phyloP scores from a whole-genome alignment of 1,140 invertebrate species.

The Hirudo medicinalis region DNA sequence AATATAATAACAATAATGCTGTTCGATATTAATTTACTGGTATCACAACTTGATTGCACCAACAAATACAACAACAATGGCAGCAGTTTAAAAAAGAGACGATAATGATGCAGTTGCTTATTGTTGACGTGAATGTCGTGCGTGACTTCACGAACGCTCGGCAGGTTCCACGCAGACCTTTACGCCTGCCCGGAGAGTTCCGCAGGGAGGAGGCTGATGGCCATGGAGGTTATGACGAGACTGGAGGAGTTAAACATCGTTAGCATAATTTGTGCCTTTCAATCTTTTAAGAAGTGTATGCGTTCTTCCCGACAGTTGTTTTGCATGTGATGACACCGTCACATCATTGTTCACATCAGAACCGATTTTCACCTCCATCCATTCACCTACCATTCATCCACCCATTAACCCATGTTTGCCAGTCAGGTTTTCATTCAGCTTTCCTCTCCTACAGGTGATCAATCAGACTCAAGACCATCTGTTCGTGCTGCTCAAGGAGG shows the following conservation, averaged over 20 bases:
- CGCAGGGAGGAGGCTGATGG: conserved; percentile 20
- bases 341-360: neutral
- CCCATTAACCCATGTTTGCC: neutral
- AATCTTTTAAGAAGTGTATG: neutral
- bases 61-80: neutral
- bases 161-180: conserved; percentile 52
- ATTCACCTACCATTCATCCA: neutral
- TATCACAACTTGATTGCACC: neutral
- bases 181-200: conserved; percentile 26
- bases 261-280: neutral
- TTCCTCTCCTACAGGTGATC: conserved; percentile 46
- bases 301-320: neutral
- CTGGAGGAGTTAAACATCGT: conserved; percentile 24
- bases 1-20: no score
- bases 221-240: conserved; percentile 23
- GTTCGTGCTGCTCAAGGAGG: conserved; percentile 75
- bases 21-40: no score
- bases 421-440: neutral
- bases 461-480: conserved; percentile 92
- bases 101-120: neutral
- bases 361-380: neutral
- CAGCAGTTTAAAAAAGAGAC: no score
- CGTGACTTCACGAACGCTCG: conserved; percentile 58
- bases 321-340: neutral
- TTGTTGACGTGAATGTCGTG: neutral